These are phyloP conservation scores for Caenorhabditis sp. DNA, from an alignment of 2,888 invertebrate species.

Conservation along the genomic window DNA sequence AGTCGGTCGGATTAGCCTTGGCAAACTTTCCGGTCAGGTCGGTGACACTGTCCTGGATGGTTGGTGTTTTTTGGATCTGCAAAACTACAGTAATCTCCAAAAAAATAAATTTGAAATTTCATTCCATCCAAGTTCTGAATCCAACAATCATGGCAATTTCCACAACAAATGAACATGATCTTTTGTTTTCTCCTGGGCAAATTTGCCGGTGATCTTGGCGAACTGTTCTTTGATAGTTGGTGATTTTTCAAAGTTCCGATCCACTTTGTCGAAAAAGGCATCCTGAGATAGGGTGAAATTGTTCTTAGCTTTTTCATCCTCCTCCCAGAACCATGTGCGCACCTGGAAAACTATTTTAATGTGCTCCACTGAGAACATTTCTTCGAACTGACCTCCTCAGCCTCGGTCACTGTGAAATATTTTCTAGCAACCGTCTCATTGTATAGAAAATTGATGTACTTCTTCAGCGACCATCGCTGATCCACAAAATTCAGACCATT, in stretches of 20 bases:
- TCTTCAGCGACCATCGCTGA: constrained; percentile 53
- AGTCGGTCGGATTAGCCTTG: constrained; percentile 48
- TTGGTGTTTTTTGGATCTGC: constrained; percentile 50
- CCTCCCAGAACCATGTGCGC: constrained; percentile 57
- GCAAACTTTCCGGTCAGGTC: constrained; percentile 44
- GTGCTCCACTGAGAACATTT: background rate
- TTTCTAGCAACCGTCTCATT: constrained; percentile 45
- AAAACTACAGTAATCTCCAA: background rate
- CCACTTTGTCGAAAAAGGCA: constrained; percentile 32
- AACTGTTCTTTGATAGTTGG: no score
- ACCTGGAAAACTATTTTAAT: constrained; percentile 32
- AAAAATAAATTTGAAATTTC: background rate
- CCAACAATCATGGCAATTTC: no score
- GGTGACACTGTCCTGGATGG: constrained; percentile 32
- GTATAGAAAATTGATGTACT: constrained; percentile 55
- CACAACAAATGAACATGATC: no score
- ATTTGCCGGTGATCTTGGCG: no score
- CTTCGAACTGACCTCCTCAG: constrained; percentile 29
- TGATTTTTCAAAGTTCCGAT: no score
- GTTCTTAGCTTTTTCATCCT: constrained; percentile 38
- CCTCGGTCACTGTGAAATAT: constrained; percentile 52
- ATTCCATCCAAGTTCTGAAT: no score
- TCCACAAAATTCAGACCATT: constrained; percentile 53
- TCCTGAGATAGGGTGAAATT: constrained; percentile 48
- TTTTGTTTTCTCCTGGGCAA: no score